Percentiles rank a stretch among this genome's conserved stretches.
Evolutionary conservation across 1,140 invertebrate species (phyloP).

Genomic region (Trachymyrmex septentrionalis): DNA sequence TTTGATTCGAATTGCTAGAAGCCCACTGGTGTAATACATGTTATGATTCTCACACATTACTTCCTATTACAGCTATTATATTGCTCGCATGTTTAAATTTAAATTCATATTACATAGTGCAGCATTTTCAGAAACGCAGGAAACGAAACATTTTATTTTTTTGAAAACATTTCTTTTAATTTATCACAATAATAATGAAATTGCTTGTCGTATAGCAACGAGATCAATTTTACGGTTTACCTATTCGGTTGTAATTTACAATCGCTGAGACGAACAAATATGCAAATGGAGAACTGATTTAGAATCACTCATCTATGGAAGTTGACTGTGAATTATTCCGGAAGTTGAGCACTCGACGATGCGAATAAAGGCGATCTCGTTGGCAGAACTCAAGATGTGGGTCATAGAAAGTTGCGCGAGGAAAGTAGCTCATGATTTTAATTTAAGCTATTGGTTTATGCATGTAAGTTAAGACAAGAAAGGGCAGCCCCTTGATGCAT

Average conservation of each 20-base stretch:
- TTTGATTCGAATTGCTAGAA: conserved; percentile 31
- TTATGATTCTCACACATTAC: not conserved
- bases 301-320: conserved; percentile 30
- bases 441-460: conserved; percentile 47
- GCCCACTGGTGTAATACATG: not conserved
- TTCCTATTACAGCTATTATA: not conserved
- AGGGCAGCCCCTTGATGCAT: not conserved
- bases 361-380: conserved; percentile 61
- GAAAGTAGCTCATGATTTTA: conserved; percentile 51
- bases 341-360: conserved; percentile 45
- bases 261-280: conserved; percentile 9
- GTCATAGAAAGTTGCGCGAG: conserved; percentile 66
- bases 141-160: not conserved
- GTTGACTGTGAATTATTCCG: conserved; percentile 61
- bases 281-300: conserved; percentile 60
- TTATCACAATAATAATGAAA: not conserved
- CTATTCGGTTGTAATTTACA: conserved; percentile 1
- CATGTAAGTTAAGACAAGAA: conserved; percentile 17
- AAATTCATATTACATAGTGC: not conserved
- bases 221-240: conserved; percentile 3
- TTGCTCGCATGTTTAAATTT: not conserved
- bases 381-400: conserved; percentile 49
- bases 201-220: not conserved
- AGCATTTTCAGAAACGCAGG: not conserved
- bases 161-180: not conserved